phyloP scores from a whole-genome alignment of 2,797 vertebrate species.

The Huso huso region DNA sequence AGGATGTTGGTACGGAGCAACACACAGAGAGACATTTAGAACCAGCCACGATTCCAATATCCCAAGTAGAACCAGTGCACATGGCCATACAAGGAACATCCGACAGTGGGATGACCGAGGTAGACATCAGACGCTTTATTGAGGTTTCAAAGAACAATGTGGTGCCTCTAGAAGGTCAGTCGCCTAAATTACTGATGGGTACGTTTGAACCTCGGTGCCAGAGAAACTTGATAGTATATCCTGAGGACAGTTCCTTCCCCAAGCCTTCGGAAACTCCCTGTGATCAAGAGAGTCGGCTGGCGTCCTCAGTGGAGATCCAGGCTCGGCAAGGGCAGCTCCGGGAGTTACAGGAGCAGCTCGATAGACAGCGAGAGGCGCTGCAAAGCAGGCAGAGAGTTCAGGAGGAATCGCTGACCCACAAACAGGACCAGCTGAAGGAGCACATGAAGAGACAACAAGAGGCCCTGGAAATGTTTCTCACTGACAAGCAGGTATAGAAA shows the following conservation, averaged over 20 bases:
- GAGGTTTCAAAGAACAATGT: no score
- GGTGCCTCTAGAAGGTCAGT: no score
- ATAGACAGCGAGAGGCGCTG: constrained; percentile 38
- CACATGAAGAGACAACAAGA: constrained; percentile 59
- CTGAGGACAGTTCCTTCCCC: background rate
- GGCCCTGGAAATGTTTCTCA: constrained; percentile 52
- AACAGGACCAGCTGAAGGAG: constrained; percentile 38
- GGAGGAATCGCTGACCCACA: constrained; percentile 38
- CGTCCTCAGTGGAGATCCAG: constrained; percentile 24
- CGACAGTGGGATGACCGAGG: no score
- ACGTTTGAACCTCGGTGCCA: no score
- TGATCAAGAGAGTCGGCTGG: constrained; percentile 1
- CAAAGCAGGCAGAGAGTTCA: constrained; percentile 40
- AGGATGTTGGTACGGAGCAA: no score
- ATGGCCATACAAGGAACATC: no score
- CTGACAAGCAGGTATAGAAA: constrained; percentile 46
- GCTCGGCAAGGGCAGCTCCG: constrained; percentile 46
- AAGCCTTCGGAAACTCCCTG: background rate
- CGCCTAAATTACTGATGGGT: no score
- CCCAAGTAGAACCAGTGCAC: no score
- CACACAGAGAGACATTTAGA: no score
- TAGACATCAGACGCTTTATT: no score
- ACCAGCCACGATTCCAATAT: no score
- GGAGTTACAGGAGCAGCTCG: constrained; percentile 42
- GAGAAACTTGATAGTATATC: no score